phyloP scores from a whole-genome alignment of 2,888 invertebrate species.

The Diplazon laetatorius region DNA sequence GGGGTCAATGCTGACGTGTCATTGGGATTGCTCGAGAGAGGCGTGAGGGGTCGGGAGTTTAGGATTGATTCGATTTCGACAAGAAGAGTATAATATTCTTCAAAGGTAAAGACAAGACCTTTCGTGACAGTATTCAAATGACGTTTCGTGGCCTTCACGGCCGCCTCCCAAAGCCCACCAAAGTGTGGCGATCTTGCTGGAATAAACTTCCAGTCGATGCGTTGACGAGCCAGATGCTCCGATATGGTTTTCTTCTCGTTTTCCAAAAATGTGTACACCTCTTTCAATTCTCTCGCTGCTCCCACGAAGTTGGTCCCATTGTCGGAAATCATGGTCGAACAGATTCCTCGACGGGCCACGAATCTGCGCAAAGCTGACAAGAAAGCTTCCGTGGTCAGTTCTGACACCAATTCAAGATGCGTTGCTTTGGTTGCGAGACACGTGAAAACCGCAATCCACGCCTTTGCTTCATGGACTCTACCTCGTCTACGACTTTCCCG shows the following conservation, averaged over 20 bases:
- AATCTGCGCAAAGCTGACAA: slow-evolving; percentile 73
- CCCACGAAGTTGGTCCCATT: slow-evolving; percentile 77
- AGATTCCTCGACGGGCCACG: slow-evolving; percentile 70
- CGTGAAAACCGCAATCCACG: slow-evolving; percentile 64
- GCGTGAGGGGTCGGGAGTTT: slow-evolving; percentile 29
- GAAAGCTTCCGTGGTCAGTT: slow-evolving; percentile 73
- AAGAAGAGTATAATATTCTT: slow-evolving; percentile 29
- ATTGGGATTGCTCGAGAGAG: slow-evolving; percentile 1
- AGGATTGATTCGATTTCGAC: slow-evolving; percentile 36
- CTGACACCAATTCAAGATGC: slow-evolving; percentile 74
- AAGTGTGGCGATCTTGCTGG: slow-evolving; percentile 22
- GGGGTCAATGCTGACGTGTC: slow-evolving; percentile 24
- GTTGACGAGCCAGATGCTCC: slow-evolving; percentile 16
- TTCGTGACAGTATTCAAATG: slow-evolving; percentile 18
- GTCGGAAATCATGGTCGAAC: slow-evolving; percentile 72
- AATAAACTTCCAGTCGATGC: slow-evolving; percentile 34
- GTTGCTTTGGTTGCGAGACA: slow-evolving; percentile 64
- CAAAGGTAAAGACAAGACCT: slow-evolving; percentile 12
- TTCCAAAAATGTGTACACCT: slow-evolving; percentile 24
- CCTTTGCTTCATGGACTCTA: slow-evolving; percentile 26
- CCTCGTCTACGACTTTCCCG: slow-evolving; percentile 60
- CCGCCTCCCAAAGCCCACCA: slow-evolving; percentile 30
- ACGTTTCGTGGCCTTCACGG: slow-evolving; percentile 21
- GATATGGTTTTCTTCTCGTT: slow-evolving; percentile 17
- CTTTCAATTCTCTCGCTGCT: slow-evolving; percentile 61